A percentile compares a stretch with the other conserved stretches of the same genome.
Conservation (phyloP, 2,888 invertebrate genomes). For the Drosophila limbata region DNA sequence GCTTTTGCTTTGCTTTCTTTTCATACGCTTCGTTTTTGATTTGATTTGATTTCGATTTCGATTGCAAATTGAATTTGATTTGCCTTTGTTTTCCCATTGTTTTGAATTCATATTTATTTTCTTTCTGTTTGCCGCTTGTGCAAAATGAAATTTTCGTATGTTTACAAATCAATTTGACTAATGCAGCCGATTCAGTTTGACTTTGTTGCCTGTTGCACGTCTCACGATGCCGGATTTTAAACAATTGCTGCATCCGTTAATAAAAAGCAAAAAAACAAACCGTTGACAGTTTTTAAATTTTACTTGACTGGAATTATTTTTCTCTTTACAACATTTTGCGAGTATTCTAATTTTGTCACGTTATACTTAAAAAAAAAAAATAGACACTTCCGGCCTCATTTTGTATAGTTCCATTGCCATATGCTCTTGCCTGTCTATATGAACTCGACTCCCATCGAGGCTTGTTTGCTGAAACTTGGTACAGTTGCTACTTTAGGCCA, state of each 20-base stretch:
- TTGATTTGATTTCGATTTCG: conserved; percentile 37
- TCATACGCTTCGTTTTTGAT: conserved; percentile 20
- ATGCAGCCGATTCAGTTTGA: conserved; percentile 60
- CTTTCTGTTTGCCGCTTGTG: conserved; percentile 5
- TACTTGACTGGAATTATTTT: neutral
- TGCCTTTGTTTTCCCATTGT: conserved; percentile 21
- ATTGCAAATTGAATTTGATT: conserved; percentile 24
- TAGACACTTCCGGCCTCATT: neutral
- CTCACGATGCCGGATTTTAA: conserved; percentile 6
- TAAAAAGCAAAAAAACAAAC: conserved; percentile 6
- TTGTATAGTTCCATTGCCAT: neutral
- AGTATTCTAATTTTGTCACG: conserved; percentile 7
- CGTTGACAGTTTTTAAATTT: conserved; percentile 42
- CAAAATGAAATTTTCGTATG: conserved; percentile 48
- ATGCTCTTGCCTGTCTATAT: neutral
- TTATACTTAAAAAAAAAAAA: too few relatives aligned
- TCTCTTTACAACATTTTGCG: neutral
- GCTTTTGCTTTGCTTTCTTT: conserved; percentile 35
- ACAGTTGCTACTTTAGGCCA: neutral
- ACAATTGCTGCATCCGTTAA: conserved; percentile 38
- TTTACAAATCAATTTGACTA: conserved; percentile 78
- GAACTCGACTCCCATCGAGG: neutral
- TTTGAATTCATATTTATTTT: conserved; percentile 16
- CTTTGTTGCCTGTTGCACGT: conserved; percentile 28
- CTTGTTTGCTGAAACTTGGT: neutral